Evolutionary conservation across 37 sponge, comb jelly and placozoan species (phyloP).

Genomic region (Diacarnus erythraeanus): DNA sequence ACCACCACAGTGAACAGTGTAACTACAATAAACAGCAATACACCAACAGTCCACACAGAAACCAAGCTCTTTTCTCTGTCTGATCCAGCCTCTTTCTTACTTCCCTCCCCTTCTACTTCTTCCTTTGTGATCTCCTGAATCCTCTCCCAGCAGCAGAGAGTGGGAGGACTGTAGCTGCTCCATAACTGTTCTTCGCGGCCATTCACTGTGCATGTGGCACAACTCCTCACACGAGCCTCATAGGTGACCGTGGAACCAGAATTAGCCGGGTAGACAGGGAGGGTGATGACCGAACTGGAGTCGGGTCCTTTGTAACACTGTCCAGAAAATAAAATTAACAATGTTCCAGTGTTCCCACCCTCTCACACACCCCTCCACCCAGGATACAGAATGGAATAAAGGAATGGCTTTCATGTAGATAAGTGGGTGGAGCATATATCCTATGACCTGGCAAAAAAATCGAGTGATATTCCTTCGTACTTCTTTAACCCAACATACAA

Average conservation of each 20-base stretch:
- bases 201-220: slow-evolving; percentile 21
- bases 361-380: too few species aligned
- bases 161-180: slow-evolving; percentile 5
- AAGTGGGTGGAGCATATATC: too few species aligned
- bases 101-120: background rate
- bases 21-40: slow-evolving; percentile 19
- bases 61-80: background rate
- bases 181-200: slow-evolving; percentile 47
- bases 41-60: background rate
- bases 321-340: background rate
- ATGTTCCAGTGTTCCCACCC: too few species aligned
- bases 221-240: slow-evolving; percentile 39
- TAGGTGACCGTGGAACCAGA: background rate
- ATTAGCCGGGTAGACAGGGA: background rate
- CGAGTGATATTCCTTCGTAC: too few species aligned
- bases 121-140: background rate
- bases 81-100: background rate
- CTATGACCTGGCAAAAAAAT: too few species aligned
- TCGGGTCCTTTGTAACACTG: slow-evolving; percentile 25
- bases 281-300: background rate
- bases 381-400: too few species aligned
- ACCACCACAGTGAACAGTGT: slow-evolving; percentile 15
- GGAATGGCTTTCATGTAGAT: too few species aligned
- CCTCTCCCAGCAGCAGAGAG: slow-evolving; percentile 19
- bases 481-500: too few species aligned